These are phyloP conservation scores for Mesorhabditis sp. DNA, from an alignment of 2,888 invertebrate species.

Conservation along the genomic window DNA sequence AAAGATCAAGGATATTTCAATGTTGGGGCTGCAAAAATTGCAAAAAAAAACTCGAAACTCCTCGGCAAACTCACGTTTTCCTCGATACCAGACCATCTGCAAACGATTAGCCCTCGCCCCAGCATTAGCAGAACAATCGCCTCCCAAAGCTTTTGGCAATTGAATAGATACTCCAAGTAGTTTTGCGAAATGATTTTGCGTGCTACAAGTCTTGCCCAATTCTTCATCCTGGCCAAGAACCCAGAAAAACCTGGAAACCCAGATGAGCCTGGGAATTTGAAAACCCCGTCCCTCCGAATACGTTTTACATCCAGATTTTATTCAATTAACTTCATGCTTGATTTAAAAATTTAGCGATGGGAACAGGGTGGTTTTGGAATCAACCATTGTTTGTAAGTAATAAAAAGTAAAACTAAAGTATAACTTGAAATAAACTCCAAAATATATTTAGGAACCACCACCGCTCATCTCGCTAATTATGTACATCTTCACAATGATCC, in stretches of 20 bases:
- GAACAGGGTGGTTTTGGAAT: neutral
- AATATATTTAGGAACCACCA: constrained; percentile 32
- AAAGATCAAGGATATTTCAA: neutral
- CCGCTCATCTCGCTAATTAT: constrained; percentile 48
- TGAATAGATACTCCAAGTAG: no score
- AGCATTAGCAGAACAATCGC: no score
- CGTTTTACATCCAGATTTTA: neutral
- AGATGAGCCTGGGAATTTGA: no score
- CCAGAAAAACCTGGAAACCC: no score
- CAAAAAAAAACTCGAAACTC: neutral
- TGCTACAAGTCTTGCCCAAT: no score
- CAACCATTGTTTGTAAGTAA: neutral
- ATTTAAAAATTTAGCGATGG: neutral
- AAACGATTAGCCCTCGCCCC: no score
- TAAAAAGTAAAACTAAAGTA: neutral
- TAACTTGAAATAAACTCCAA: neutral
- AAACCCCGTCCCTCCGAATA: no score
- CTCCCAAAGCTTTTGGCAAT: no score
- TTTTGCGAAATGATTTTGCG: no score
- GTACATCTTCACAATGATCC: constrained; percentile 45
- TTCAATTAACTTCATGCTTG: neutral
- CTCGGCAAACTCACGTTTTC: no score
- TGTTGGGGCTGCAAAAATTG: neutral
- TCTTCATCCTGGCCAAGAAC: no score
- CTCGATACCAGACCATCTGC: no score